A percentile compares a stretch with the other conserved stretches of the same genome.
Evolutionary conservation across 2,888 invertebrate genomes (phyloP).

Genomic region (Torymus aiolomorphi): DNA sequence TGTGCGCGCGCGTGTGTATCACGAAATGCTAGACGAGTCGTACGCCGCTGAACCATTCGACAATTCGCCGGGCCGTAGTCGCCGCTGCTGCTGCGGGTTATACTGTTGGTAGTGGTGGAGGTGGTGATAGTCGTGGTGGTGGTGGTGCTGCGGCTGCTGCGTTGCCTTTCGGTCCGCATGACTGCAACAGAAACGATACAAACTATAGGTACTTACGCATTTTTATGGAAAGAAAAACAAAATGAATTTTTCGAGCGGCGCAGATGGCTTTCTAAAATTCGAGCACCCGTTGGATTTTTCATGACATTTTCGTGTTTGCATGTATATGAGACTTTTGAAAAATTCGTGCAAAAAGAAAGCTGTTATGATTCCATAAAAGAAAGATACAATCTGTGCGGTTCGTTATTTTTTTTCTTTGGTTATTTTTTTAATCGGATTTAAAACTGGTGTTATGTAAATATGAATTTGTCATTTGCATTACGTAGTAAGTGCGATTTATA

Average conservation of each 20-base stretch:
- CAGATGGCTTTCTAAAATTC: slow-evolving; percentile 10
- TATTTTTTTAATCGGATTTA: too few relatives aligned
- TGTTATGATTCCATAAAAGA: too few relatives aligned
- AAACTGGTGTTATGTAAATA: too few relatives aligned
- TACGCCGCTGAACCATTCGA: slow-evolving; percentile 50
- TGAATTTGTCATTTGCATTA: too few relatives aligned
- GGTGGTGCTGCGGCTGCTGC: not conserved
- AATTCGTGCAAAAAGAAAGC: too few relatives aligned
- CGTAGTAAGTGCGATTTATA: too few relatives aligned
- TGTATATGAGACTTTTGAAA: too few relatives aligned
- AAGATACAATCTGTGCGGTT: too few relatives aligned
- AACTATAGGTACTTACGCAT: not conserved
- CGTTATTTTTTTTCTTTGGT: too few relatives aligned
- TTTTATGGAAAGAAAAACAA: slow-evolving; percentile 40
- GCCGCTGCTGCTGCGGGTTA: too few relatives aligned
- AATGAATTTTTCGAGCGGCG: not conserved
- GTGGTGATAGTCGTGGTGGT: too few relatives aligned
- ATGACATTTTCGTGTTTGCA: not conserved
- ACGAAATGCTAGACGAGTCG: slow-evolving; percentile 53
- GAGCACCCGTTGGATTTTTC: not conserved
- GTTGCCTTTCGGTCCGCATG: slow-evolving; percentile 43
- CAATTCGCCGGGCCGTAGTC: slow-evolving; percentile 48
- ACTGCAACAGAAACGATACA: slow-evolving; percentile 52
- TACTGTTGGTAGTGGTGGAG: too few relatives aligned
- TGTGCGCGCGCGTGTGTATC: slow-evolving; percentile 52